Conservation (phyloP, 2,113 vertebrate species). For the Todiramphus chloris region DNA sequence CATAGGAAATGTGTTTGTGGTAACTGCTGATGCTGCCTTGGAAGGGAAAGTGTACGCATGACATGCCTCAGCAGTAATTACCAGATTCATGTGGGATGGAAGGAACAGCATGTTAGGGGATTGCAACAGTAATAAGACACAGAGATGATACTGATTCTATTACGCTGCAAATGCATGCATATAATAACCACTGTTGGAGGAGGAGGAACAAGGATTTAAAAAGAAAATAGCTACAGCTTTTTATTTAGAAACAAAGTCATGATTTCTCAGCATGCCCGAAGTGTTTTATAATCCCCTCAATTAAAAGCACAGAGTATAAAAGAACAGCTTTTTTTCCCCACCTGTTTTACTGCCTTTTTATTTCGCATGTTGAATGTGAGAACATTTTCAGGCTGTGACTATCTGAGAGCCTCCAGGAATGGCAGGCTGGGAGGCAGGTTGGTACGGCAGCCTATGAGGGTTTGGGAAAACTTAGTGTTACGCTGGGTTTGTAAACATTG, state of each 20-base stretch:
- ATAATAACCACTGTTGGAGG: constrained; percentile 37
- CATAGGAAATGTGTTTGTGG: not conserved
- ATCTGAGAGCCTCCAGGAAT: not conserved
- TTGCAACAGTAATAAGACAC: constrained; percentile 60
- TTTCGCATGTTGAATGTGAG: not conserved
- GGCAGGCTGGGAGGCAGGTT: not conserved
- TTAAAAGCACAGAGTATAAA: constrained; percentile 13
- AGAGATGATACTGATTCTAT: constrained; percentile 63
- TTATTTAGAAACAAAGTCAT: constrained; percentile 61
- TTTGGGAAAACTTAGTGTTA: not conserved
- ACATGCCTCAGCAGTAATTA: constrained; percentile 55
- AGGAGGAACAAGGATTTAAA: constrained; percentile 30
- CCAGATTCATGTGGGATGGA: constrained; percentile 57
- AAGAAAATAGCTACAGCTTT: constrained; percentile 32
- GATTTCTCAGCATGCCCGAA: constrained; percentile 27
- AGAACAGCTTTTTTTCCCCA: not conserved
- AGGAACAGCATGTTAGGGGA: constrained; percentile 61
- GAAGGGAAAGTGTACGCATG: not conserved
- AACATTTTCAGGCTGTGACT: not conserved
- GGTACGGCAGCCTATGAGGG: not conserved
- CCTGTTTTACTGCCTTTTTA: constrained; percentile 15
- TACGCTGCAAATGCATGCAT: constrained; percentile 41
- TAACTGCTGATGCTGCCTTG: not conserved
- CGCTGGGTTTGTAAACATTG: not conserved
- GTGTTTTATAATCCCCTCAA: constrained; percentile 55